These are phyloP conservation scores for Zootoca vivipara DNA, from an alignment of 2,113 vertebrate species.

Conservation along the genomic window DNA sequence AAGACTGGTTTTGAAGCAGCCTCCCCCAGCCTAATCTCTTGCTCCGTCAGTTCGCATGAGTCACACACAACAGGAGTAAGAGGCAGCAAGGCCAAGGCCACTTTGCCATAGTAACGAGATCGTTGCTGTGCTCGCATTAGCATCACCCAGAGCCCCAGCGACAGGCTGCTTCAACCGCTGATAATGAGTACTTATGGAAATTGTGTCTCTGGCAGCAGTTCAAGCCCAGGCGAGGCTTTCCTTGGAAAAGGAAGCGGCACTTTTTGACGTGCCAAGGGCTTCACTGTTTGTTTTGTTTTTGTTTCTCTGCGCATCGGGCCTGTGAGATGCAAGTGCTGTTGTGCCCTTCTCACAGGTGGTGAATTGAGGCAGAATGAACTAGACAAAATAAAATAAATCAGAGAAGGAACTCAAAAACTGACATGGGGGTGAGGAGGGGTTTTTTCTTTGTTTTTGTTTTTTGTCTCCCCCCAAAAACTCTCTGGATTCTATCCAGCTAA, in stretches of 20 bases:
- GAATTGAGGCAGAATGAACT: accelerated
- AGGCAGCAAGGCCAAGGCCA: constrained; percentile 56
- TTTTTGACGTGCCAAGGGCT: not conserved
- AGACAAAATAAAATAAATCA: not conserved
- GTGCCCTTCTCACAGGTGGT: not conserved
- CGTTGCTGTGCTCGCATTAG: constrained; percentile 32
- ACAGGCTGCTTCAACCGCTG: constrained; percentile 52
- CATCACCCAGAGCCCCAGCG: constrained; percentile 40
- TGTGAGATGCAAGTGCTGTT: too few species aligned
- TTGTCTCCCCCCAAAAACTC: not conserved
- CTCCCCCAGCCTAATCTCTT: constrained; percentile 47
- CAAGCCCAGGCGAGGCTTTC: not conserved
- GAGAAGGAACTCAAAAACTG: not conserved
- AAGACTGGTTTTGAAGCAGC: constrained; percentile 45
- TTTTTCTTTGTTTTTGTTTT: too few species aligned
- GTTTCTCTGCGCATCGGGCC: not conserved
- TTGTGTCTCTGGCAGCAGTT: constrained; percentile 32
- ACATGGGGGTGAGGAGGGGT: too few species aligned
- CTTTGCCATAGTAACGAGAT: constrained; percentile 75
- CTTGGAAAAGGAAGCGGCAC: accelerated
- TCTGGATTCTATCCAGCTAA: not conserved
- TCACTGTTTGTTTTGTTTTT: not conserved
- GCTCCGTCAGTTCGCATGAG: constrained; percentile 59
- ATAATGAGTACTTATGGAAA: constrained; percentile 37
- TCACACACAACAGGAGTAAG: constrained; percentile 62